Evolutionary conservation across 2,888 invertebrate genomes (phyloP), one percentile per base, ranked within the genome.

Genomic region (Blera fallax): DNA sequence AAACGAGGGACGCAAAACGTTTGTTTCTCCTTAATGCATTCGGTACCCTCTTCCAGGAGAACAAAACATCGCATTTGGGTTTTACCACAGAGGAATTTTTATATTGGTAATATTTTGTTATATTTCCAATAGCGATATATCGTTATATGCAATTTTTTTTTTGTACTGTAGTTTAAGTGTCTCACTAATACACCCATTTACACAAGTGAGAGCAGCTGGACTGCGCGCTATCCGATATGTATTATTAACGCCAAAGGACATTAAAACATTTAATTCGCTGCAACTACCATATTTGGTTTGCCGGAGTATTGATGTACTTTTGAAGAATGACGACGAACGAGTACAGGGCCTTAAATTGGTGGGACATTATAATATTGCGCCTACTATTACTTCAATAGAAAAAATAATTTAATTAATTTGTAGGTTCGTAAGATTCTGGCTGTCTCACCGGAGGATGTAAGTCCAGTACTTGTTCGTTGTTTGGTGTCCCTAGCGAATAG

Each of bases 271-370:
- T 89, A 96, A 97, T 91, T 94, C 95, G 88, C 93, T 98, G 87
- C 96, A 96, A 90, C 94, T 98, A 89, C 97, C 97, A 88, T 96
- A 95, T 92, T 94, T 98, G 88, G 94, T 98, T 84, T 92, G 89
- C 88, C 96, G 97, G 90, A 98, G 97, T 87, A 94, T 99, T 91
- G 99, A 99, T 93, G 93, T 98, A 85, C 95, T 96, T 92, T 93
- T 98, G 58, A 96, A 96, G 89, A 98, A 98, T 92, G 98, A 99
- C 91, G 95, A 97, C 88, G 99, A 98, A 92, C 94, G 98, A 50
- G 95, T 97, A 69, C 98, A 98, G 93, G 98, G 97, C 0, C 93
- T 98, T 88, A 95, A 98, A 89, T 94, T 99, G 81, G 96, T 97
- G 73, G 88, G 87, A 11, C 0, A 32, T 7, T 4, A 34, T 18